These are phyloP conservation scores for Homarus americanus DNA, from an alignment of 1,140 invertebrate genomes.

Conservation along the genomic window DNA sequence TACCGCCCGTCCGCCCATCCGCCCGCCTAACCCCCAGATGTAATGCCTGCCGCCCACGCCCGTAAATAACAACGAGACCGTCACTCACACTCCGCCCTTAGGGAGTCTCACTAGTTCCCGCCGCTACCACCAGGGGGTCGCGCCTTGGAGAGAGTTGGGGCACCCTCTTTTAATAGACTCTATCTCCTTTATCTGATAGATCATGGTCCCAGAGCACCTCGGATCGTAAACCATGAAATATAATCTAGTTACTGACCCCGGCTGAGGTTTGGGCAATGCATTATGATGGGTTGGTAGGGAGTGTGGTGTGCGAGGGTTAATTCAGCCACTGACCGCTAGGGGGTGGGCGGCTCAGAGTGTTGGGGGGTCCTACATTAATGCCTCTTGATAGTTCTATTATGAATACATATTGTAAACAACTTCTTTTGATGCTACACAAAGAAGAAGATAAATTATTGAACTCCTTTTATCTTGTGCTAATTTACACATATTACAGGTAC, in stretches of 20 bases:
- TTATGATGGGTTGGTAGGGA: not conserved
- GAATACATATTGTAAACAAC: too few species aligned
- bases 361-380: too few species aligned
- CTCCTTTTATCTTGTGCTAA: too few species aligned
- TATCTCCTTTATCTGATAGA: constrained; percentile 58
- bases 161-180: constrained; percentile 52
- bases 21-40: constrained; percentile 17
- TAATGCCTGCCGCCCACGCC: constrained; percentile 45
- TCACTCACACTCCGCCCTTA: constrained; percentile 41
- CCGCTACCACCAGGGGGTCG: constrained; percentile 54
- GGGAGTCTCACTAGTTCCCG: constrained; percentile 40
- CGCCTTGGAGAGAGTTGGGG: constrained; percentile 2
- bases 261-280: not conserved
- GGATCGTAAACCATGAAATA: constrained; percentile 60
- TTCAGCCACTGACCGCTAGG: not conserved
- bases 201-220: constrained; percentile 42
- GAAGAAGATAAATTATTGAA: too few species aligned
- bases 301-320: not conserved
- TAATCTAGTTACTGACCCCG: constrained; percentile 54
- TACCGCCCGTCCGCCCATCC: not conserved
- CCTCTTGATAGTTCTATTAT: too few species aligned
- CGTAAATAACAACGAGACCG: constrained; percentile 60
- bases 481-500: too few species aligned
- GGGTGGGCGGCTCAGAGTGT: not conserved
- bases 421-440: too few species aligned